Base-by-base conservation (phyloP, 2,113 vertebrate species). In the Cynopterus brachyotis region DNA sequence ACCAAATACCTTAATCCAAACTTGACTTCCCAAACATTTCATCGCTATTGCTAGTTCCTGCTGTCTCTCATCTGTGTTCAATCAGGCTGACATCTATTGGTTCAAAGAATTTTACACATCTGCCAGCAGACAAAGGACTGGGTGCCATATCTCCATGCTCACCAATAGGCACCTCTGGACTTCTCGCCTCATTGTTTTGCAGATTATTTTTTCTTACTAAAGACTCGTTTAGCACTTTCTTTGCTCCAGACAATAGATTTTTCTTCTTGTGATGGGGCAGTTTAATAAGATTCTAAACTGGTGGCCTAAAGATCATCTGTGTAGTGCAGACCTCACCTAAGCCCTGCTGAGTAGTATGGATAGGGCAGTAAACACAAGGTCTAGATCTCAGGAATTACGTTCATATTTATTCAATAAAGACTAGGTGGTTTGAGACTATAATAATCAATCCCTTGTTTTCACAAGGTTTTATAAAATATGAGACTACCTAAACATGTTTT, bases 21-120 rank as follows among this genome's bases (percentile, higher is more conserved):
- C 97, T 96, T 83, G 94, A 94, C 92, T 97, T 98, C 86, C 66
- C 94, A 83, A 96, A 95, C 57, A 95, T 97, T 98, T 97, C 96
- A 92, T n/a, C 92, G 0, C 84, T 97, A 97, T 73, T 97, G 90
- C 82, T 96, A 90, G 94, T 81, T 96, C 90, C 76, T 12, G 66
- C 45, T 75, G 76, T 94, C 80, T 83, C 55, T 35, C 45, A 79
- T 83, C 88, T 96, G 88, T 94, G 79, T 96, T 98, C 97, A 97
- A 95, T 96, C 96, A 98, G 93, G 96, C 70, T 96, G 97, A 96
- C 90, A 95, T 80, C 78, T 94, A 97, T 72, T 80, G 64, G 91
- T 97, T 92, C 32, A 70, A 90, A 95, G 96, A 82, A 7, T 11
- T 64, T 96, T 85, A 89, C 73, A 93, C 42, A 94, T 89, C 64